Conservation (phyloP, 2,113 vertebrate species). For the Mirza zaza region DNA sequence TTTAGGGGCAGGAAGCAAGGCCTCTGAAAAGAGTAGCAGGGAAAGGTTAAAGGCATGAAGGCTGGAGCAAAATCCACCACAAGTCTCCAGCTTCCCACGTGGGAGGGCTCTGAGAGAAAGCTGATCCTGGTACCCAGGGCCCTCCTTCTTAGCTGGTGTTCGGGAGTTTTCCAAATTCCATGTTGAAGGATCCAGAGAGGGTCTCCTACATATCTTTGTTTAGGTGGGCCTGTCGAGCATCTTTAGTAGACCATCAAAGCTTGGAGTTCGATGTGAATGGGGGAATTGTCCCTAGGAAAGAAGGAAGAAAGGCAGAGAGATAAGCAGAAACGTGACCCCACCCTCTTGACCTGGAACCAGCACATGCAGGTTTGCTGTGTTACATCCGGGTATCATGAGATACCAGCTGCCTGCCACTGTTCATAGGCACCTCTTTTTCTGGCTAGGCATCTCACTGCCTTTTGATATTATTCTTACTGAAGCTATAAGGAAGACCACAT, state of each 20-base stretch:
- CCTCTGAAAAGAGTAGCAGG: slow-evolving; percentile 5
- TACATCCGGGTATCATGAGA: background rate
- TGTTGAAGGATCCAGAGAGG: background rate
- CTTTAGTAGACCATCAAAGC: background rate
- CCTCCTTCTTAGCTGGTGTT: background rate
- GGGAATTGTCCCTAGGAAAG: background rate
- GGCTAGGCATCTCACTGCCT: background rate
- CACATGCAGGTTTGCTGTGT: background rate
- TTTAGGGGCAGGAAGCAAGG: slow-evolving; percentile 13
- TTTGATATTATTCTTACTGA: background rate
- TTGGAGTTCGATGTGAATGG: background rate
- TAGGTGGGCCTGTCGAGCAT: background rate
- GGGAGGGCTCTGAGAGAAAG: background rate
- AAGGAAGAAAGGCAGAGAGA: background rate
- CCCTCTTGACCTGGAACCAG: background rate
- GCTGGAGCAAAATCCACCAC: background rate
- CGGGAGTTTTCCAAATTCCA: background rate
- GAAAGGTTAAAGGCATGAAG: background rate
- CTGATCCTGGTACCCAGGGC: background rate
- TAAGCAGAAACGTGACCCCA: background rate
- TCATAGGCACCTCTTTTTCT: background rate
- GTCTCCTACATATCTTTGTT: background rate
- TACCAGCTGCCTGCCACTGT: background rate
- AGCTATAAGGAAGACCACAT: background rate
- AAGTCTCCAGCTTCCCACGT: background rate